Evolutionary conservation across 2,113 vertebrate genomes (phyloP).

Genomic region (Excalfactoria chinensis): DNA sequence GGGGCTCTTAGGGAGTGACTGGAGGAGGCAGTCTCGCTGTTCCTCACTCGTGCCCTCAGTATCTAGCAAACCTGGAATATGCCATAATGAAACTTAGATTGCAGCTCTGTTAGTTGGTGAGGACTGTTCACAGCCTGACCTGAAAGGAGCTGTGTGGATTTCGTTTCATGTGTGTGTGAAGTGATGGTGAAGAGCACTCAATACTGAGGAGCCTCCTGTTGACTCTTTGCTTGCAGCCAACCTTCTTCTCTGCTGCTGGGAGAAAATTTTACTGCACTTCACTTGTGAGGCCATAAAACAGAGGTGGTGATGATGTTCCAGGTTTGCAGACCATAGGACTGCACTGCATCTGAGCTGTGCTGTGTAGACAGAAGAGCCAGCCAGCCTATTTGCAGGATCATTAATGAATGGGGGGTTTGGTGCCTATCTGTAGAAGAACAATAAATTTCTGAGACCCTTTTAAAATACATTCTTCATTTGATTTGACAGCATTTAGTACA

Average conservation of each 20-base stretch:
- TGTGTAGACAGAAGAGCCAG: background rate
- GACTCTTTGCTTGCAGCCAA: background rate
- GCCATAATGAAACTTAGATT: background rate
- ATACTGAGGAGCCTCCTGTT: background rate
- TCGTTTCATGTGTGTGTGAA: background rate
- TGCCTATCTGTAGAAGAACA: background rate
- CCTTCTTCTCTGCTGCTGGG: background rate
- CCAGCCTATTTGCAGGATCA: background rate
- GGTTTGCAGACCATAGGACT: background rate
- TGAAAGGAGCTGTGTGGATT: background rate
- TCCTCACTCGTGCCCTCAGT: background rate
- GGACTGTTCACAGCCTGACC: background rate
- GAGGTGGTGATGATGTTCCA: background rate
- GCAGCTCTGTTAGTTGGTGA: background rate
- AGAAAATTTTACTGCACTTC: too few relatives aligned
- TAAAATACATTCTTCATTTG: background rate
- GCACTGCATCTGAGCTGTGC: background rate
- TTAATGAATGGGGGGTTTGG: rapidly evolving
- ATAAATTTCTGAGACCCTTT: background rate
- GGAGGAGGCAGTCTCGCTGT: background rate
- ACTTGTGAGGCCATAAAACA: background rate
- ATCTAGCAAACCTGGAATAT: background rate
- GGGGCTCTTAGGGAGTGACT: background rate
- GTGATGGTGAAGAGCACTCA: background rate
- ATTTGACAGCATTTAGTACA: background rate